Evolutionary conservation across 2,113 vertebrate genomes (phyloP), one percentile per base, ranked within the genome.

Genomic region (Lontra canadensis): DNA sequence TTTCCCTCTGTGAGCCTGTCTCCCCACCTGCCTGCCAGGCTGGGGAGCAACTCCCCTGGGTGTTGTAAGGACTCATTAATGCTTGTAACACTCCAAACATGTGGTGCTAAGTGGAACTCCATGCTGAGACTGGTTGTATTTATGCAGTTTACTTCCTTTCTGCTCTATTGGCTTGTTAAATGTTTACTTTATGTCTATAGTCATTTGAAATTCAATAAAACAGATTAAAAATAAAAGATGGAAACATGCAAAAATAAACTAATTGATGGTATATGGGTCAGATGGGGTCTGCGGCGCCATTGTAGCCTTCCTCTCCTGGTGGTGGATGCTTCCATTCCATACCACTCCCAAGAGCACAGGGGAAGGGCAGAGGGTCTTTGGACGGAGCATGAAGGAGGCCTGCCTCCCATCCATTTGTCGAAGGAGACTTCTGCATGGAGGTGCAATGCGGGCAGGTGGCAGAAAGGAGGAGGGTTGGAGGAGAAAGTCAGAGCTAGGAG

Each of bases 191-290:
- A 97, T 97, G 95, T 96, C 97, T 96, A 63, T 69, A 95, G 92
- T 97, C 96, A 96, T 96, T 97, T 97, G 97, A 87, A 97, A 98
- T 97, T 98, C 97, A 98, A 97, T 97, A 98, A 97, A 98, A 97
- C 97, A 96, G 96, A 98, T 97, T 98, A 96, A 96, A 98, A 86
- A 71, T 82, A 91, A 96, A 97, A 98, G 95, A 34, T 94, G 76
- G 88, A 96, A 96, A 94, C 76, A 85, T 31, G 79, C 47, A 76
- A 90, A 88, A 86, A 39, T 82, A 90, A 96, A 80, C 90, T 81
- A 59, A 85, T 97, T 2, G 2, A 79, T 79, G 90, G 65, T 23
- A 29, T 39, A 4, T 26, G 9, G 74, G 55, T 83, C 11, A 47
- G 67, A 23, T 25, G 57, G 59, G 31, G 47, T 21, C 3, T 4